phyloP scores from a whole-genome alignment of 2,797 vertebrate species.

The Aplochiton taeniatus region DNA sequence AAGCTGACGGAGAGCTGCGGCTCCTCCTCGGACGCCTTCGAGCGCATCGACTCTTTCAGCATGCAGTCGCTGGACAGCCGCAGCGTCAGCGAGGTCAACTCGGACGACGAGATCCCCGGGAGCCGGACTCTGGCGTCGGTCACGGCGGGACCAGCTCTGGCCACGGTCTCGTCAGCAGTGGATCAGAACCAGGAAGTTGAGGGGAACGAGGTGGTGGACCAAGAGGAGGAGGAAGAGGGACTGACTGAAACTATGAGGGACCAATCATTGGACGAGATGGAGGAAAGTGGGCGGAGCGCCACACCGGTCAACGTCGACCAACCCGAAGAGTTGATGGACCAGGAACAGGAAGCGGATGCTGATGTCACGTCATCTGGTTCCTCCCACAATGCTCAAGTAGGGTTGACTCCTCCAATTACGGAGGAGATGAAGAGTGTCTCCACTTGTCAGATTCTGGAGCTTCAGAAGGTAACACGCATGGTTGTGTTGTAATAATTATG shows the following conservation, averaged over 20 bases:
- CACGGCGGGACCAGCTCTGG: conserved; percentile 65
- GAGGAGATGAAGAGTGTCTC: conserved; percentile 73
- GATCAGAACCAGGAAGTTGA: conserved; percentile 59
- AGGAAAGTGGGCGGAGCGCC: conserved; percentile 95
- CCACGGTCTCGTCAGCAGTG: conserved; percentile 36
- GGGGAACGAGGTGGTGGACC: conserved; percentile 56
- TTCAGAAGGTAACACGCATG: conserved; percentile 83
- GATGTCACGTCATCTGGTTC: conserved; percentile 37
- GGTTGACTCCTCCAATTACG: conserved; percentile 54
- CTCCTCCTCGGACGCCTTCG: conserved; percentile 96
- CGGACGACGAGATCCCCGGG: conserved; percentile 91
- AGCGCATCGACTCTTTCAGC: conserved; percentile 97
- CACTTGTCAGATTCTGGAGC: conserved; percentile 79
- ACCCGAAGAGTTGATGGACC: conserved; percentile 79
- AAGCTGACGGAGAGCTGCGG: conserved; percentile 94
- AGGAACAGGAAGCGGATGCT: conserved; percentile 56
- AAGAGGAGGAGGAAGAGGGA: conserved; percentile 63
- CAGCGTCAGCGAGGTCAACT: conserved; percentile 97
- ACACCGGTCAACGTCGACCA: conserved; percentile 96
- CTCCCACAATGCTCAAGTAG: conserved; percentile 32
- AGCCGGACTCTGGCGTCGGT: conserved; percentile 84
- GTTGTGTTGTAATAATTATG: no score
- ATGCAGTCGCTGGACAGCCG: conserved; percentile 95
- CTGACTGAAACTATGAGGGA: conserved; percentile 69
- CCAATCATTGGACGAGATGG: conserved; percentile 89